Percentiles rank a stretch among this genome's conserved stretches.
Conservation (phyloP, 2,888 invertebrate species). For the Polydrusus tereticollis region DNA sequence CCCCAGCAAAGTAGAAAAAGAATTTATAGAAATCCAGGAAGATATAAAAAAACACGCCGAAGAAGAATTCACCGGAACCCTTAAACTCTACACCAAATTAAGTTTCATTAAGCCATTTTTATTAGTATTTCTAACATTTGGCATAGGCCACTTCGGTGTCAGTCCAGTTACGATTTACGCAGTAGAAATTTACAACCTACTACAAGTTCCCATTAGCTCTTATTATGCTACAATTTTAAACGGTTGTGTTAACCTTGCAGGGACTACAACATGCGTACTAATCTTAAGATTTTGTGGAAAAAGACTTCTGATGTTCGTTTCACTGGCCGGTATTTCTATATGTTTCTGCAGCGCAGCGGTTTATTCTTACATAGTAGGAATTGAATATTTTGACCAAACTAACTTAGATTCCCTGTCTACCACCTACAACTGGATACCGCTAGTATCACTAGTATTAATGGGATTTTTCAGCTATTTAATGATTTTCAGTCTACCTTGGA, state of each 20-base stretch:
- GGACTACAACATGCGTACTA: slow-evolving; percentile 75
- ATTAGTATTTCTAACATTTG: slow-evolving; percentile 77
- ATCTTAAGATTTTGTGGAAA: slow-evolving; percentile 82
- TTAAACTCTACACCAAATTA: slow-evolving; percentile 69
- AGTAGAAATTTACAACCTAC: slow-evolving; percentile 78
- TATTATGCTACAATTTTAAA: slow-evolving; percentile 82
- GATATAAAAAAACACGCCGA: slow-evolving; percentile 33
- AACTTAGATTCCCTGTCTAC: not conserved
- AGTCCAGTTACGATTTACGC: slow-evolving; percentile 81
- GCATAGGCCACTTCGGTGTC: slow-evolving; percentile 82
- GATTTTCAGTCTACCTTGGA: slow-evolving; percentile 82
- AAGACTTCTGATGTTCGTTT: slow-evolving; percentile 76
- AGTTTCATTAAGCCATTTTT: slow-evolving; percentile 79
- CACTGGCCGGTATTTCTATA: slow-evolving; percentile 74
- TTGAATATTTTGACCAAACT: slow-evolving; percentile 46
- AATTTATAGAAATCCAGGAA: slow-evolving; percentile 68
- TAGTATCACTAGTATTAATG: slow-evolving; percentile 74
- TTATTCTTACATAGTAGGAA: slow-evolving; percentile 67
- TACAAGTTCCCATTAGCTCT: slow-evolving; percentile 81
- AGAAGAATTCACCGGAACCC: slow-evolving; percentile 11
- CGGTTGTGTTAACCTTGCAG: slow-evolving; percentile 78
- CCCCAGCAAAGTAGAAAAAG: slow-evolving; percentile 72
- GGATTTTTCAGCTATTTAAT: slow-evolving; percentile 80
- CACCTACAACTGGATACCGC: slow-evolving; percentile 74
- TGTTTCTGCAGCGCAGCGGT: slow-evolving; percentile 75